These are phyloP conservation scores for Idaea aversata DNA, from an alignment of 2,888 invertebrate genomes.

Conservation along the genomic window DNA sequence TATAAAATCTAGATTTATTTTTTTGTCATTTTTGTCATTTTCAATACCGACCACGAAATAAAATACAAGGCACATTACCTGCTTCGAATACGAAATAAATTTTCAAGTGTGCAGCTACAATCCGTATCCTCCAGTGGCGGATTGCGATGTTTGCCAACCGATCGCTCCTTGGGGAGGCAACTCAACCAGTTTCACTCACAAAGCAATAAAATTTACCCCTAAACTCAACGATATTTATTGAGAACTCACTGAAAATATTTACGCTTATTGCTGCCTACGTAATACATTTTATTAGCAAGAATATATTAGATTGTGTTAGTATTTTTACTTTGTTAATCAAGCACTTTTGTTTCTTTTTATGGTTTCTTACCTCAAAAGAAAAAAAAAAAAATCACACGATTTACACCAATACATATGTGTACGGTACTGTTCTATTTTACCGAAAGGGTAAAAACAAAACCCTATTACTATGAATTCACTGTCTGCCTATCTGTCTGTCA, in stretches of 20 bases:
- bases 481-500: too few relatives aligned
- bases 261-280: slow-evolving; percentile 14
- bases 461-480: too few relatives aligned
- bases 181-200: slow-evolving; percentile 54
- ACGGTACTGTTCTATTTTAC: too few relatives aligned
- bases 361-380: too few relatives aligned
- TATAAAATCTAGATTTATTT: too few relatives aligned
- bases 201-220: slow-evolving; percentile 64
- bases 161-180: slow-evolving; percentile 70
- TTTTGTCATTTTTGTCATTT: too few relatives aligned
- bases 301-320: not conserved
- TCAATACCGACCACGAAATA: slow-evolving; percentile 7
- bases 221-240: slow-evolving; percentile 57
- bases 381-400: too few relatives aligned
- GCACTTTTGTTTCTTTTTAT: too few relatives aligned
- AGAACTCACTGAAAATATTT: slow-evolving; percentile 40
- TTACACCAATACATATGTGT: too few relatives aligned
- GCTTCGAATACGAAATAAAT: slow-evolving; percentile 36
- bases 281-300: not conserved
- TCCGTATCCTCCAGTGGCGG: slow-evolving; percentile 43
- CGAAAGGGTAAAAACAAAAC: too few relatives aligned
- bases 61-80: slow-evolving; percentile 19
- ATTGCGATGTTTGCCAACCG: slow-evolving; percentile 69
- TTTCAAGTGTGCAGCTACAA: slow-evolving; percentile 35
- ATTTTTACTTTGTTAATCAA: too few relatives aligned